phyloP scores from a whole-genome alignment of 2,888 invertebrate species.

The Caenorhabditis imperialis region DNA sequence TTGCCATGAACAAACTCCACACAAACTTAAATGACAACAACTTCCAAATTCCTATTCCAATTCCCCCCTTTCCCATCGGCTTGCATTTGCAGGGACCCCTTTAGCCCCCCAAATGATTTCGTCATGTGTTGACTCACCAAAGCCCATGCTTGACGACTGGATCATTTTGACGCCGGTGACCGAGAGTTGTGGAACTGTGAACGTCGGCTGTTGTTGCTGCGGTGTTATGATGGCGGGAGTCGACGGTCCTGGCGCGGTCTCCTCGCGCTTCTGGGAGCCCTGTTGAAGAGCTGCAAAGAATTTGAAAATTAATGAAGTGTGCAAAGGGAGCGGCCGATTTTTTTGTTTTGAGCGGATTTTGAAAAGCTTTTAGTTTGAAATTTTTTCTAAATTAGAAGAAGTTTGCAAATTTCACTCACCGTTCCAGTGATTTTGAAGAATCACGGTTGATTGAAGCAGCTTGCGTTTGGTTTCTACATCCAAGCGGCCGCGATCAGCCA shows the following conservation, averaged over 20 bases:
- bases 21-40: no score
- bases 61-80: no score
- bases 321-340: no score
- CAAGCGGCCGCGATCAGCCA: slow-evolving; percentile 61
- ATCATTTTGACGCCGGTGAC: slow-evolving; percentile 48
- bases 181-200: slow-evolving; percentile 26
- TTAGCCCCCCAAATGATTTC: no score
- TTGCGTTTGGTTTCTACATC: slow-evolving; percentile 59
- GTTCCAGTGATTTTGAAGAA: slow-evolving; percentile 52
- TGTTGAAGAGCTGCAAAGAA: background rate
- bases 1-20: no score
- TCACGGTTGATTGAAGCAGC: slow-evolving; percentile 53
- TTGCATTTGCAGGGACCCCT: no score
- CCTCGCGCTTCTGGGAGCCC: background rate
- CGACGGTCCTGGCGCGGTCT: slow-evolving; percentile 32
- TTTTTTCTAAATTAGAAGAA: no score
- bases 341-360: no score
- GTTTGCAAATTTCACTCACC: slow-evolving; percentile 35
- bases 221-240: slow-evolving; percentile 21
- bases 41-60: no score
- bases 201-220: background rate
- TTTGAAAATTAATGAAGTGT: background rate
- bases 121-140: slow-evolving; percentile 63
- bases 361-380: no score
- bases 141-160: slow-evolving; percentile 67